Conservation (phyloP, 2,113 vertebrate genomes). For the Cyphomyrus discorhynchus region DNA sequence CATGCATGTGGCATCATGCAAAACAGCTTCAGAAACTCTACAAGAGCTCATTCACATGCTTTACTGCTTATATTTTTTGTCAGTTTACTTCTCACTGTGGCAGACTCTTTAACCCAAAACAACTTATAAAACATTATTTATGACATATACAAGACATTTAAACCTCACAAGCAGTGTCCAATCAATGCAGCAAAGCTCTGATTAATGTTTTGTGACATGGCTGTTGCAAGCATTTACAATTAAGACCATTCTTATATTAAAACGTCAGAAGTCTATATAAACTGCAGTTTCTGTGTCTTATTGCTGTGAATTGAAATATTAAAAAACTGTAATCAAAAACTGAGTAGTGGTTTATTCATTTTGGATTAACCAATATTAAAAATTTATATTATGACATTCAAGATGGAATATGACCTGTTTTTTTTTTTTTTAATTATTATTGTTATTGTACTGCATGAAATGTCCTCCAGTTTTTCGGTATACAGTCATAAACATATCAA, state of each 20-base stretch:
- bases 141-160: background rate
- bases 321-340: background rate
- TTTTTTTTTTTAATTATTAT: background rate
- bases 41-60: background rate
- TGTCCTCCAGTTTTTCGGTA: background rate
- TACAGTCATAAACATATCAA: background rate
- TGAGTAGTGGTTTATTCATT: background rate
- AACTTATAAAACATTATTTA: background rate
- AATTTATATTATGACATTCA: background rate
- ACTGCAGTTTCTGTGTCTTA: background rate
- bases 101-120: background rate
- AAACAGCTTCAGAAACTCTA: background rate
- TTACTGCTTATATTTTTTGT: background rate
- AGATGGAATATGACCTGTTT: background rate
- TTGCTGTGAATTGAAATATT: background rate
- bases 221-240: background rate
- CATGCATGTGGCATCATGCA: background rate
- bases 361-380: background rate
- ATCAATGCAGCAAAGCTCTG: background rate
- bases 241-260: background rate
- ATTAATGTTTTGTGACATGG: background rate
- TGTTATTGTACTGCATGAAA: background rate
- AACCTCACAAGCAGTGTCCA: background rate
- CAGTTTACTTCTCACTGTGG: background rate
- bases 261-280: background rate